Evolutionary conservation across 1,140 invertebrate genomes (phyloP), one percentile per base, ranked within the genome.

Genomic region (Nymphalis io): DNA sequence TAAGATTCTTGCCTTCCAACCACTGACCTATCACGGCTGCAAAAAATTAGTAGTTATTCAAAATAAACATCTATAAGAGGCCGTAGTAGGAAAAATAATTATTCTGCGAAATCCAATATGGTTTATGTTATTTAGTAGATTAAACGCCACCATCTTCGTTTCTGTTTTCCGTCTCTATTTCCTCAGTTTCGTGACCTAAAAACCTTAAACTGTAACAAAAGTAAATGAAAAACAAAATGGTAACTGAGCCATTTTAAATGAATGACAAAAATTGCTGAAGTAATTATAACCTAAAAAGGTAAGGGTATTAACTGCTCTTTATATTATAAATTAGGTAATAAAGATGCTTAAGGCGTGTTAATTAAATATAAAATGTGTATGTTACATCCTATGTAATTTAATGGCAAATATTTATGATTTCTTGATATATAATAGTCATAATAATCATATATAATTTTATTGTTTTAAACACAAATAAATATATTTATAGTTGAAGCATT

Each of bases 151-250:
- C 15, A 11, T 40, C 33, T 61, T 61, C 1, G 23, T 18, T 61
- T 48, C 60, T 61, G 60, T 61, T 61, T 61, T 48, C 42, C 48
- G 38, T 61, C 48, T 6, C 18, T 20, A 51, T 51, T 51, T 51
- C 18, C 21, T 51, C 46, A 20, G 16, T 16, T 48, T 46, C 21
- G 8, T 61, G 60, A 46, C 42, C 60, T 61, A 33, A 61, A 61
- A 61, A 61, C 21, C 42, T 61, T 61, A 61, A 61, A n/a, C 33
- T 48, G 23, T 16, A 27, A 61, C 27, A 16, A 61, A 38, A 61
- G 10, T 20, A 21, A 51, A 48, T 13, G 21, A 46, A 61, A 61
- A 27, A 61, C 21, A 44, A 46, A 23, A 23, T n/a, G 59, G 15
- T 40, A 42, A 20, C 21, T 39, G 21, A 27, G 12, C 48, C 21